Evolutionary conservation across 2,888 invertebrate species (phyloP).

Genomic region (Lasioglossum leucozonium): DNA sequence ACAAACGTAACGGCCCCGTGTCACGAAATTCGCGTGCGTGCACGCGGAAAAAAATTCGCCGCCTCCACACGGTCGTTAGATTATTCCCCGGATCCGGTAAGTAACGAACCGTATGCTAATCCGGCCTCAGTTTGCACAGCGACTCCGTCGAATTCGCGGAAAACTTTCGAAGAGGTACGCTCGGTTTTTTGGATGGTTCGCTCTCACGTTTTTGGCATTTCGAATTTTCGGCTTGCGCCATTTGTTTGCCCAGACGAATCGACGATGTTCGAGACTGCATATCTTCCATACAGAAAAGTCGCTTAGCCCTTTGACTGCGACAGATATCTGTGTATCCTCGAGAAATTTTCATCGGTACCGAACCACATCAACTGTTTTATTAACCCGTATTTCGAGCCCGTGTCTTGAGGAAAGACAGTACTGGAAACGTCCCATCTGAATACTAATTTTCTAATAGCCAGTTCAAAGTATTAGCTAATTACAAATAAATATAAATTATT

Average conservation of each 20-base stretch:
- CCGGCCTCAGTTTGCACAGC: conserved; percentile 29
- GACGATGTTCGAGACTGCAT: not conserved
- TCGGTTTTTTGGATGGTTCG: not conserved
- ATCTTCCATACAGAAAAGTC: no score
- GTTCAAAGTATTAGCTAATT: no score
- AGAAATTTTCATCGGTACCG: not conserved
- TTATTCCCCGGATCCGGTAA: conserved; percentile 37
- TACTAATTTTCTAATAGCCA: no score
- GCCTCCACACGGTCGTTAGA: conserved; percentile 26
- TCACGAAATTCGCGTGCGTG: conserved; percentile 37
- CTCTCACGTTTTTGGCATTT: not conserved
- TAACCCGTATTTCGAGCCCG: not conserved
- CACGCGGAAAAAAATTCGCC: conserved; percentile 33
- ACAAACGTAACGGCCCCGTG: conserved; percentile 32
- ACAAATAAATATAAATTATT: no score
- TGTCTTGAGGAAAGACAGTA: not conserved
- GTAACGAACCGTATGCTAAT: conserved; percentile 68
- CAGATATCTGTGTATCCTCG: not conserved
- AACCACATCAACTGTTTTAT: not conserved
- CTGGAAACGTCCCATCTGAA: no score
- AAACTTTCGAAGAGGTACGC: conserved; percentile 42
- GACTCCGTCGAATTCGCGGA: conserved; percentile 27
- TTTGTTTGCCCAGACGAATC: not conserved
- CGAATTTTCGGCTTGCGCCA: not conserved
- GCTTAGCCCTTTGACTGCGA: not conserved